phyloP scores from a whole-genome alignment of 2,888 invertebrate genomes.

The Diaprepes abbreviatus region DNA sequence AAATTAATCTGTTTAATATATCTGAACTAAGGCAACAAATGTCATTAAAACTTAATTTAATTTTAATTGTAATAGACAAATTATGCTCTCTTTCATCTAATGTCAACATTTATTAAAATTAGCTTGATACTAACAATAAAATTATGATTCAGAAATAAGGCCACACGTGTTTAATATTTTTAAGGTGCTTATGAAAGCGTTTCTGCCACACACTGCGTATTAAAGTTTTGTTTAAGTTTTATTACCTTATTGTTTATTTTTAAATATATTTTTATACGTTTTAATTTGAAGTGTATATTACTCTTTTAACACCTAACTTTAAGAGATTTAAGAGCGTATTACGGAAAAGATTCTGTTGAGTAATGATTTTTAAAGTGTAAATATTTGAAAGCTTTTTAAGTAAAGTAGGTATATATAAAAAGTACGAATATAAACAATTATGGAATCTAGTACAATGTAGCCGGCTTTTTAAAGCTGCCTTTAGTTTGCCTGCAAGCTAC shows the following conservation, averaged over 20 bases:
- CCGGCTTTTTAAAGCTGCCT: too few species aligned
- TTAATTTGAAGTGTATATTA: neutral
- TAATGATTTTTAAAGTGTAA: neutral
- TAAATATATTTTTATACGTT: neutral
- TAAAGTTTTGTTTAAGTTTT: conserved; percentile 14
- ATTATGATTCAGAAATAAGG: neutral
- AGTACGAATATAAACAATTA: too few species aligned
- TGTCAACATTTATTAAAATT: conserved; percentile 3
- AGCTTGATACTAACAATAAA: conserved; percentile 7
- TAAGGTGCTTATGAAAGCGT: neutral
- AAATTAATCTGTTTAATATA: too few species aligned
- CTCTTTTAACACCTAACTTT: neutral
- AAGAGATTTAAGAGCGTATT: neutral
- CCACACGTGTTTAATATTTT: conserved; percentile 9
- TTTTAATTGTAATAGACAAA: neutral
- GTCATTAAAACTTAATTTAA: too few species aligned
- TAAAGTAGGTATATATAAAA: too few species aligned
- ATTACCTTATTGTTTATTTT: neutral
- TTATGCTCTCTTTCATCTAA: neutral
- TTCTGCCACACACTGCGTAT: neutral
- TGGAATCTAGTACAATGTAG: too few species aligned
- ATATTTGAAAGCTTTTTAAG: neutral
- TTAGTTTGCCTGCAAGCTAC: too few species aligned
- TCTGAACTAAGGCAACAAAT: too few species aligned
- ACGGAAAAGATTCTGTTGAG: neutral